Evolutionary conservation across 35 echinoderm and acorn worm species (phyloP).

Genomic region (Strongylocentrotus purpuratus): DNA sequence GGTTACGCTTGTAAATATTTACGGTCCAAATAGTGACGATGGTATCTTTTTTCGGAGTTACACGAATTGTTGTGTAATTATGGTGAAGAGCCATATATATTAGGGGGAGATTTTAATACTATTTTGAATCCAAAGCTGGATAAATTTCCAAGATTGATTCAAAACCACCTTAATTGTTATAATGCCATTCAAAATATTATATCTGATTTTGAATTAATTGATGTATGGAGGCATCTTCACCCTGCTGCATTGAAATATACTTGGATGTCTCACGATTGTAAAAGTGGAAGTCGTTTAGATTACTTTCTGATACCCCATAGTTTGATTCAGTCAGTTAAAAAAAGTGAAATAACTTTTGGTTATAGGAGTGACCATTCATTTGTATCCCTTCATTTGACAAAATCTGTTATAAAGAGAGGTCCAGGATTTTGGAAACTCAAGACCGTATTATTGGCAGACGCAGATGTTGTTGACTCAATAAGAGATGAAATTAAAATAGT

Average conservation of each 20-base stretch:
- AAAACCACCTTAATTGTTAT: not conserved
- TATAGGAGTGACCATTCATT: not conserved
- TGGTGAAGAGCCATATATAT: too few relatives aligned
- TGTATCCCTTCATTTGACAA: too few relatives aligned
- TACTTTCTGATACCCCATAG: not conserved
- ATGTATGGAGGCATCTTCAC: not conserved
- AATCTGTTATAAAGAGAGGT: too few relatives aligned
- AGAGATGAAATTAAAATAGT: too few relatives aligned
- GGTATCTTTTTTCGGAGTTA: too few relatives aligned
- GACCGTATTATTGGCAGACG: too few relatives aligned
- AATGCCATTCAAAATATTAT: not conserved
- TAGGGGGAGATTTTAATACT: not conserved
- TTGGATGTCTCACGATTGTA: not conserved
- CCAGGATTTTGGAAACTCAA: too few relatives aligned
- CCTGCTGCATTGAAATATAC: not conserved
- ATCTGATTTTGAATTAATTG: not conserved
- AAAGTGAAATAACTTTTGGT: not conserved
- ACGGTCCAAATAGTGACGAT: too few relatives aligned
- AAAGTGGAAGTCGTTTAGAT: constrained; percentile 5
- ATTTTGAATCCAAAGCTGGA: not conserved
- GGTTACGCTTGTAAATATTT: too few relatives aligned
- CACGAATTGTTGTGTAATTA: too few relatives aligned
- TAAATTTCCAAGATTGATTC: constrained; percentile 23
- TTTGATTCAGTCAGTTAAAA: not conserved
- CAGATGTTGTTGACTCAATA: too few relatives aligned